Percentiles rank a stretch among this genome's conserved stretches.
phyloP scores from a whole-genome alignment of 2,113 vertebrate genomes.

The Sigmodon hispidus region DNA sequence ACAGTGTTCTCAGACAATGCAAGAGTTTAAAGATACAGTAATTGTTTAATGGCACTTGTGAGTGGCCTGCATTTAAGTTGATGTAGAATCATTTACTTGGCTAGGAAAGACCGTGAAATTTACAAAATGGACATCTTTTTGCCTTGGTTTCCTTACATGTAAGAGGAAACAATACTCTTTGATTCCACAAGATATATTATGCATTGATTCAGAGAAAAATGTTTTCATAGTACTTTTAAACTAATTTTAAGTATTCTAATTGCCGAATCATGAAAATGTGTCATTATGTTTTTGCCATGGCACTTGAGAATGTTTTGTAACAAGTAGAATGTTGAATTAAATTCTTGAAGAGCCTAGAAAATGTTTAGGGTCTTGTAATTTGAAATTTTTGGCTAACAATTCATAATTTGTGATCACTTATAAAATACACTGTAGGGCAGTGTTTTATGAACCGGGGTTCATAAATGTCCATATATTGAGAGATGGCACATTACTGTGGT shows the following conservation, averaged over 20 bases:
- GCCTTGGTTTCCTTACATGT: constrained; percentile 56
- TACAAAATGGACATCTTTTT: constrained; percentile 66
- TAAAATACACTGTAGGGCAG: neutral
- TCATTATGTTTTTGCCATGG: constrained; percentile 15
- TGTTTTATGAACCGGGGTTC: constrained; percentile 23
- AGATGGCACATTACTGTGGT: neutral
- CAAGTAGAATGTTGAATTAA: constrained; percentile 45
- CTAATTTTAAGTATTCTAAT: constrained; percentile 37
- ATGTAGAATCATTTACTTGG: constrained; percentile 54
- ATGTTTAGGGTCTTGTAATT: constrained; percentile 30
- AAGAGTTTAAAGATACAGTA: constrained; percentile 3
- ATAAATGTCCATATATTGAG: constrained; percentile 1
- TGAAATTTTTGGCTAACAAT: constrained; percentile 17
- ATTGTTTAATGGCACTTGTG: constrained; percentile 59
- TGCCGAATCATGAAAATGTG: constrained; percentile 50
- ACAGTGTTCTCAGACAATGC: constrained; percentile 3
- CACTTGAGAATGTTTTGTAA: constrained; percentile 18
- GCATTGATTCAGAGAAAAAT: constrained; percentile 33
- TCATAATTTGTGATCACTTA: constrained; percentile 22
- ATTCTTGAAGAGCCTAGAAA: constrained; percentile 56
- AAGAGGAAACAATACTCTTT: constrained; percentile 36
- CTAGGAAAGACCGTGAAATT: constrained; percentile 70
- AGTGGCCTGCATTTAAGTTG: constrained; percentile 47
- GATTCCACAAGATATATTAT: neutral
- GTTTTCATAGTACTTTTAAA: constrained; percentile 51